Percentiles rank a stretch among this genome's conserved stretches.
These are phyloP conservation scores for Stenichneumon culpator DNA, from an alignment of 2,888 invertebrate species.

Conservation along the genomic window DNA sequence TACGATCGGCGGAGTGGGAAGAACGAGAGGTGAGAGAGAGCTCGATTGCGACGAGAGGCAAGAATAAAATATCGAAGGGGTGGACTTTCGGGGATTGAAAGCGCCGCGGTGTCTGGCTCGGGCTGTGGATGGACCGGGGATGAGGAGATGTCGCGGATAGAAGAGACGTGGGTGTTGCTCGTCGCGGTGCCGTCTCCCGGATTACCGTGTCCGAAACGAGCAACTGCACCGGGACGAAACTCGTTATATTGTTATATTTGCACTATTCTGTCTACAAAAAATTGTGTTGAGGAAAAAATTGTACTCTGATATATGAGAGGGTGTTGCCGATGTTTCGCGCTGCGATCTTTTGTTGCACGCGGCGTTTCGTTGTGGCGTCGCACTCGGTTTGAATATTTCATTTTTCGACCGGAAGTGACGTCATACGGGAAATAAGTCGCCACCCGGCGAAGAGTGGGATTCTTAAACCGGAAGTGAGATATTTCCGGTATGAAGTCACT, in stretches of 20 bases:
- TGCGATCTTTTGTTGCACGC: too few relatives aligned
- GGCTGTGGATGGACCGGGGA: neutral
- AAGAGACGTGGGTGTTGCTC: neutral
- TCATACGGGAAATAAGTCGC: too few relatives aligned
- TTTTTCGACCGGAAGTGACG: too few relatives aligned
- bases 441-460: too few relatives aligned
- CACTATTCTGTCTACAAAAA: too few relatives aligned
- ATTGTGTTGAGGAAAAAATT: too few relatives aligned
- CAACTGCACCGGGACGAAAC: neutral
- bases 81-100: neutral
- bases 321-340: too few relatives aligned
- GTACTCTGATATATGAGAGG: too few relatives aligned
- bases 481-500: too few relatives aligned
- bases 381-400: too few relatives aligned
- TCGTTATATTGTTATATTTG: neutral
- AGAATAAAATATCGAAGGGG: neutral
- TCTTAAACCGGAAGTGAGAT: too few relatives aligned
- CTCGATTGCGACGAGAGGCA: neutral
- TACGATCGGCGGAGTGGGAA: slow-evolving; percentile 22
- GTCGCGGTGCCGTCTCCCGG: neutral
- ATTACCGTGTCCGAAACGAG: neutral
- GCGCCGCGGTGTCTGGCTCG: neutral
- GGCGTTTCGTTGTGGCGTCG: too few relatives aligned
- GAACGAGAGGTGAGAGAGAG: neutral
- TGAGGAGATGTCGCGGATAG: neutral